A percentile compares a stretch with the other conserved stretches of the same genome.
Evolutionary conservation across 2,888 invertebrate genomes (phyloP).

Genomic region (Drepanosiphum platanoidis): DNA sequence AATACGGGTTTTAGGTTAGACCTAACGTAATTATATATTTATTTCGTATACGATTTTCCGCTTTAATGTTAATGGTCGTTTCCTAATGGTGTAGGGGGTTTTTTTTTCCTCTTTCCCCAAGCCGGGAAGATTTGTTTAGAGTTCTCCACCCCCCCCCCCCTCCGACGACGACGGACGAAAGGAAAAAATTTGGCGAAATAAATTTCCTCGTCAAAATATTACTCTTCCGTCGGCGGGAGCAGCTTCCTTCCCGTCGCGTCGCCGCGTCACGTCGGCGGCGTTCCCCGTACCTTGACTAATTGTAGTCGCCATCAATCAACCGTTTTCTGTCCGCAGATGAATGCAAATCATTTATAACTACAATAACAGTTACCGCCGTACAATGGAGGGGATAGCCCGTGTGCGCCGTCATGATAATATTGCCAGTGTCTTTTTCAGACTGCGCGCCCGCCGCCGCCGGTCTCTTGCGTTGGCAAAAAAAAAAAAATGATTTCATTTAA

Average conservation of each 20-base stretch:
- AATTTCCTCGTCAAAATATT: conserved; percentile 34
- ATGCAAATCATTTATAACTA: conserved; percentile 50
- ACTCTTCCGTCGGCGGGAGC: conserved; percentile 3
- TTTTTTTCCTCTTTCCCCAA: not conserved
- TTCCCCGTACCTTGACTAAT: conserved; percentile 53
- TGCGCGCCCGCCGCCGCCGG: not conserved
- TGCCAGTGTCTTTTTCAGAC: conserved; percentile 12
- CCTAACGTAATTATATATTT: not conserved
- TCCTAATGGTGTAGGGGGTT: not conserved
- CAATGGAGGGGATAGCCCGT: conserved; percentile 2
- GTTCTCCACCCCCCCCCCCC: not conserved
- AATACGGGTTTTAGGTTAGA: not conserved
- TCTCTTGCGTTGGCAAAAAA: not conserved
- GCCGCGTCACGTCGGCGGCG: not conserved
- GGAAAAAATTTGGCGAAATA: conserved; percentile 33
- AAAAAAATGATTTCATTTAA: conserved; percentile 20
- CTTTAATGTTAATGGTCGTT: conserved; percentile 36
- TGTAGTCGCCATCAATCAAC: conserved; percentile 57
- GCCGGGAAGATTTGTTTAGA: no score
- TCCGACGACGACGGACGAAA: not conserved
- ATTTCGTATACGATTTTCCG: not conserved
- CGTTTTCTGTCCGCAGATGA: conserved; percentile 29
- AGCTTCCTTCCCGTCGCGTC: conserved; percentile 45
- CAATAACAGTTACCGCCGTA: conserved; percentile 19
- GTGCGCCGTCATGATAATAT: not conserved